Evolutionary conservation across 2,797 vertebrate species (phyloP), one percentile per base, ranked within the genome.

Genomic region (Sebastiscus albofasciatus): DNA sequence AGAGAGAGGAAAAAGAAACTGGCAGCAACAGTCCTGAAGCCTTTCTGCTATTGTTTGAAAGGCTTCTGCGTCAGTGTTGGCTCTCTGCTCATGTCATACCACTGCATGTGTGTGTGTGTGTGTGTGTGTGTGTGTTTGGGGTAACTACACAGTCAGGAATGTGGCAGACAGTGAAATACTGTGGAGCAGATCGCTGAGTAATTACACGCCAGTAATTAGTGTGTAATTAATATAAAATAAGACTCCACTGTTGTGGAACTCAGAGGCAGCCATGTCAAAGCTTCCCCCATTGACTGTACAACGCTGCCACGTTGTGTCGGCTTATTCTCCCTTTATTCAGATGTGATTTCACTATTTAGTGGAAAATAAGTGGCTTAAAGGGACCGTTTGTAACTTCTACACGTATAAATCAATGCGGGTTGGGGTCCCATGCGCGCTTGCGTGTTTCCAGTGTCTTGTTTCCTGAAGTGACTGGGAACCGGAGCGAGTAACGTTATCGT

Each of bases 41-140:
- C 31, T 76, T 91, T 76, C 60, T 89, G 87, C 90, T 89, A 84
- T 93, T 93, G 94, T 90, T 70, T 89, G 61, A 91, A 84, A 80
- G 73, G 67, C 36, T 67, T 54, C 61, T 73, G 65, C 64, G 58
- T 84, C 81, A 82, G 71, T 59, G 59, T 71, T 85, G 77, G 77
- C 80, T 70, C 66, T 59, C 55, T 62, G 77, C 83, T 80, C 56
- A 52, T 83, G 75, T 79, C 72, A 75, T 56, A 66, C 72, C 79
- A 59, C 55, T 82, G 60, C 66, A 49, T 67, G 61, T 74, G 76
- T 70, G 42, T 54, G 67, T 76, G 42, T 65, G 67, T 72, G 39
- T 73, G 72, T 83, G 61, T 75, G 68, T 78, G 52, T 78, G 33
- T 73, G 77, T 84, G 69, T 86, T 24, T 84, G 64, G 36, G 26